A percentile compares a stretch with the other conserved stretches of the same genome.
Conservation (phyloP, 2,888 invertebrate genomes). For the Hirudinaria manillensis region DNA sequence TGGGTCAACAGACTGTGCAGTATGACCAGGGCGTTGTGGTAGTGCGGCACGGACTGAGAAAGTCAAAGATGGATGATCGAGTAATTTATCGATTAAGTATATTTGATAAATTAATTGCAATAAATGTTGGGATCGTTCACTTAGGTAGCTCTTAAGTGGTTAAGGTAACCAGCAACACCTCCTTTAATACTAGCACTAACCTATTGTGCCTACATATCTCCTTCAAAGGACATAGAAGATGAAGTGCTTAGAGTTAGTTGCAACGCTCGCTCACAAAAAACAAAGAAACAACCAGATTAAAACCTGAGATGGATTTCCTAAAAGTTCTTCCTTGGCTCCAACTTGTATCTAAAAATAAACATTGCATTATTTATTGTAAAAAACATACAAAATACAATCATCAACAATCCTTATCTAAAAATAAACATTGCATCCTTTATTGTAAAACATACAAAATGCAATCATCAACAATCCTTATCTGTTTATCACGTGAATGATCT, state of each 20-base stretch:
- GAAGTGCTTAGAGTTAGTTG: background rate
- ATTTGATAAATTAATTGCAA: background rate
- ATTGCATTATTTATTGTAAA: background rate
- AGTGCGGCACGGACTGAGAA: slow-evolving; percentile 75
- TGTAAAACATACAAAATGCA: background rate
- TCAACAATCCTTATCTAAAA: slow-evolving; percentile 97
- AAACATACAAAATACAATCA: background rate
- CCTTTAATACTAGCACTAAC: no score
- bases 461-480: slow-evolving; percentile 97
- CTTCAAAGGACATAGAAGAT: background rate
- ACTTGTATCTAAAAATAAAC: slow-evolving; percentile 73
- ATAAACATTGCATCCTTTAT: no score
- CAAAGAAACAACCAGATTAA: background rate
- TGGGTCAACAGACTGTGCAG: slow-evolving; percentile 93
- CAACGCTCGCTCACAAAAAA: no score
- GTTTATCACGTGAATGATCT: no score
- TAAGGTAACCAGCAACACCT: no score
- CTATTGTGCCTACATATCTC: no score
- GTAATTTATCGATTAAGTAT: background rate
- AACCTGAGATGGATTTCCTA: slow-evolving; percentile 70
- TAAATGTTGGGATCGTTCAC: no score
- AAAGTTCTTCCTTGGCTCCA: slow-evolving; percentile 91
- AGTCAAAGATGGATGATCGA: background rate
- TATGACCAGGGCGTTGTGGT: slow-evolving; percentile 93
- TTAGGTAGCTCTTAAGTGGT: no score